A percentile compares a stretch with the other conserved stretches of the same genome.
Evolutionary conservation across 2,888 invertebrate species (phyloP).

Genomic region (Tenodera sinensis): DNA sequence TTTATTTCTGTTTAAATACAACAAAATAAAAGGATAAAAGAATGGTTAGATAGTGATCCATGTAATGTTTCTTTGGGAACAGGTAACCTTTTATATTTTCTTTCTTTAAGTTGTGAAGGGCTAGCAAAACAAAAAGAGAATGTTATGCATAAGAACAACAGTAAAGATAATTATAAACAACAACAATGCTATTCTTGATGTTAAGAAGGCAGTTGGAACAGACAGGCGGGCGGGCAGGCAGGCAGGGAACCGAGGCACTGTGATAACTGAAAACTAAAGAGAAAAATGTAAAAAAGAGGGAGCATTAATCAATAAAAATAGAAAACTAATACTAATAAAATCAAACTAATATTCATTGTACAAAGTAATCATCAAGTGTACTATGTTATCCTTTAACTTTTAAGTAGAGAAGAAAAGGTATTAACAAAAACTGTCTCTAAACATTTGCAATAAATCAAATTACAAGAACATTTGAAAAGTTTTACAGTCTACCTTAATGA

Average conservation of each 20-base stretch:
- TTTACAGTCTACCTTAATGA: neutral
- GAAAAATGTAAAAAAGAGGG: neutral
- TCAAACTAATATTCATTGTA: neutral
- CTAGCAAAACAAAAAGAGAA: slow-evolving; percentile 3
- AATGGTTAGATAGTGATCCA: neutral
- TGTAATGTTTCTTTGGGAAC: neutral
- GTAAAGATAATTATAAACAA: neutral
- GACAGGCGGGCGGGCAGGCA: neutral
- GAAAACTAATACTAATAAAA: neutral
- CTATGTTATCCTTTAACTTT: neutral
- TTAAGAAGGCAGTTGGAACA: neutral
- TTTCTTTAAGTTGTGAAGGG: neutral
- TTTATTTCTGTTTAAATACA: neutral
- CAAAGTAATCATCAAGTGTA: neutral
- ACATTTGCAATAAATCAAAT: neutral
- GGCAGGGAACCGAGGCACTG: slow-evolving; percentile 23
- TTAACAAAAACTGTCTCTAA: neutral
- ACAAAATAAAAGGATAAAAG: neutral
- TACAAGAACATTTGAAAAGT: neutral
- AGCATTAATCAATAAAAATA: neutral
- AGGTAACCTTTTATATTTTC: neutral
- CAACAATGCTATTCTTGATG: neutral
- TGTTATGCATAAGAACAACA: neutral
- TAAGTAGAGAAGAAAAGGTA: neutral
- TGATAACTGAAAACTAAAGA: slow-evolving; percentile 24